These are phyloP conservation scores for Rotaria magnacalcarata DNA, from an alignment of 2,888 invertebrate species.

Conservation along the genomic window DNA sequence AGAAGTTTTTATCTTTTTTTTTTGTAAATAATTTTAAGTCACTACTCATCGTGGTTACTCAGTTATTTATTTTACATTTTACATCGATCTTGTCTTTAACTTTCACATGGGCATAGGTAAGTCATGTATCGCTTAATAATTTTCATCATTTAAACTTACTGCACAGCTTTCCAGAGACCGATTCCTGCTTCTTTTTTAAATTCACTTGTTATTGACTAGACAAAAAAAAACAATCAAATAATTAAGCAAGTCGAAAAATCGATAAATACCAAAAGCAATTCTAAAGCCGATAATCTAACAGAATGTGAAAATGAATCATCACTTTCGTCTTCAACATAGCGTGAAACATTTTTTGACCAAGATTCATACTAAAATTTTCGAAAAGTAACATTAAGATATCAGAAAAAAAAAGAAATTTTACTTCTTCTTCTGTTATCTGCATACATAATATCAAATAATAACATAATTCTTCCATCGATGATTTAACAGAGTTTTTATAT, in stretches of 20 bases:
- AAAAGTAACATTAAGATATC: neutral
- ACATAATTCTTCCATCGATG: constrained; percentile 66
- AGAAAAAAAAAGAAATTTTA: constrained; percentile 48
- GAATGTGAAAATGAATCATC: constrained; percentile 66
- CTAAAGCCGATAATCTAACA: constrained; percentile 68
- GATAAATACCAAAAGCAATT: constrained; percentile 63
- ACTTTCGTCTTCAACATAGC: constrained; percentile 70
- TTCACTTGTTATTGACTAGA: constrained; percentile 61
- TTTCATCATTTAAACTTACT: constrained; percentile 62
- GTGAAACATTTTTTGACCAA: constrained; percentile 67
- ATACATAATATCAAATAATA: constrained; percentile 69
- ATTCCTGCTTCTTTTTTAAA: constrained; percentile 64
- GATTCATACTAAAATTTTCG: constrained; percentile 60
- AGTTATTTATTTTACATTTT: no score
- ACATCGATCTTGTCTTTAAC: no score
- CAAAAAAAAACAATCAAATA: constrained; percentile 25
- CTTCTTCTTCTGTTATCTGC: constrained; percentile 70
- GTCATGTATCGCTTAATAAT: no score
- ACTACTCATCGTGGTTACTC: no score
- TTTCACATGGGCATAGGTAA: no score
- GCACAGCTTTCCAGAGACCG: constrained; percentile 65
- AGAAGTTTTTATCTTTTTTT: no score
- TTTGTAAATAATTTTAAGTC: no score
- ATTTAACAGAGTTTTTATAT: constrained; percentile 64
- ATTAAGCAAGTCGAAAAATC: neutral